A percentile compares a stretch with the other conserved stretches of the same genome.
Evolutionary conservation across 2,797 vertebrate genomes (phyloP).

Genomic region (Phoeniculus purpureus): DNA sequence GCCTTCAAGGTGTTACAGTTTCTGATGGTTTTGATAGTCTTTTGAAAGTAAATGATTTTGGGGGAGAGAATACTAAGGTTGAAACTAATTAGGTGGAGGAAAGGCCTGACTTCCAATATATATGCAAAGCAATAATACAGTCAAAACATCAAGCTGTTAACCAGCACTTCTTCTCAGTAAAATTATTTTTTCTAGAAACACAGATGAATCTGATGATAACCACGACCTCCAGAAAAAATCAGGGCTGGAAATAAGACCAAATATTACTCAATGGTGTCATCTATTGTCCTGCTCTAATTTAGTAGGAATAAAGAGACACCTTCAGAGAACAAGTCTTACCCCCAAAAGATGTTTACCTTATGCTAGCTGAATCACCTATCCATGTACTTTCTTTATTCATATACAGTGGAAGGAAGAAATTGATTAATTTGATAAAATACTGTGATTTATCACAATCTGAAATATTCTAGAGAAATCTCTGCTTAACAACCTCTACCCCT

Average conservation of each 20-base stretch:
- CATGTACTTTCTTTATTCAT: background rate
- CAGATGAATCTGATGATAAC: background rate
- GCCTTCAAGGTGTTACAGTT: constrained; percentile 33
- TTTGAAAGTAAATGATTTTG: background rate
- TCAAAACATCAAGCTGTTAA: background rate
- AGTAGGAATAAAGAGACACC: background rate
- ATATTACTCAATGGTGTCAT: background rate
- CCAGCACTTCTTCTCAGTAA: background rate
- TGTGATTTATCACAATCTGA: background rate
- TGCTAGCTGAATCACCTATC: background rate
- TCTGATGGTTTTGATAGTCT: background rate
- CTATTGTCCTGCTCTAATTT: background rate
- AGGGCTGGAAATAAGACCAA: background rate
- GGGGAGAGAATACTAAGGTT: background rate
- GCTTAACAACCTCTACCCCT: background rate
- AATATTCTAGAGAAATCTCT: background rate
- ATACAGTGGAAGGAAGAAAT: background rate
- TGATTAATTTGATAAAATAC: background rate
- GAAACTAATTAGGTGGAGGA: background rate
- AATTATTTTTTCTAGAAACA: constrained; percentile 6
- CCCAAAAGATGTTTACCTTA: background rate
- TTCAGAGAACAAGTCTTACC: background rate
- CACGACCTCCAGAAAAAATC: background rate
- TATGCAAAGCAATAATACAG: constrained; percentile 22
- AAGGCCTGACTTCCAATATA: constrained; percentile 42